Evolutionary conservation across 2,113 vertebrate genomes (phyloP).

Genomic region (Speoplatyrhinus poulsoni): DNA sequence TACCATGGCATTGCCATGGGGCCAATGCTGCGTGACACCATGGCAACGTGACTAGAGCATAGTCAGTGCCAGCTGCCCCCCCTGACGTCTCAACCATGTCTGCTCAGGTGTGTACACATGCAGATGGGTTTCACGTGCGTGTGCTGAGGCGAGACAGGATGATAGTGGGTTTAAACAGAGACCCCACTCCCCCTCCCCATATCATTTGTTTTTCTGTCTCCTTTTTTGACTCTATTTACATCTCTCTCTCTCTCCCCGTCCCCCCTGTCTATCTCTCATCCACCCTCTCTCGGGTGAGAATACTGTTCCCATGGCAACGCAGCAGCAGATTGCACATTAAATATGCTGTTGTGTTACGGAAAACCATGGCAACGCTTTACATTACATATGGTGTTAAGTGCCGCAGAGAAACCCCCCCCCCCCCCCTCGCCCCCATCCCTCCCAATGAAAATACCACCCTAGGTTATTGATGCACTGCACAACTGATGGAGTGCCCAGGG

Average conservation of each 20-base stretch:
- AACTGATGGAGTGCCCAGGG: background rate
- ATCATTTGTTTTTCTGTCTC: conserved; percentile 3
- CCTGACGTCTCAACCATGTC: too few species aligned
- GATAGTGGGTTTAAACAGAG: conserved; percentile 45
- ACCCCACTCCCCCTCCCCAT: conserved; percentile 24
- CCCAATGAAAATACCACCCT: too few species aligned
- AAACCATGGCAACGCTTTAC: conserved; percentile 75
- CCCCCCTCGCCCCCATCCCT: background rate
- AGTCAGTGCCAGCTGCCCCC: too few species aligned
- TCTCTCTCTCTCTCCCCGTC: conserved; percentile 33
- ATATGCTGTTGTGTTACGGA: conserved; percentile 71
- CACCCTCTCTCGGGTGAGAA: conserved; percentile 64
- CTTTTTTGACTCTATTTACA: conserved; percentile 21
- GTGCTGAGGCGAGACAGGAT: conserved; percentile 31
- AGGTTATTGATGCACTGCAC: too few species aligned
- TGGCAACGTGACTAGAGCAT: too few species aligned
- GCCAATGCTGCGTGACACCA: too few species aligned
- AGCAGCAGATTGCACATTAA: conserved; percentile 74
- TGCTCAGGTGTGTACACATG: too few species aligned
- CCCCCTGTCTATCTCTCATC: conserved; percentile 32
- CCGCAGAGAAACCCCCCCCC: background rate
- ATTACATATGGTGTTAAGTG: conserved; percentile 43
- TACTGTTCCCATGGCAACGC: conserved; percentile 80
- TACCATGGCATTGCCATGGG: too few species aligned
- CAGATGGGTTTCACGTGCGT: too few species aligned